Evolutionary conservation across 2,797 vertebrate species (phyloP), one percentile per base, ranked within the genome.

Genomic region (Varecia variegata): DNA sequence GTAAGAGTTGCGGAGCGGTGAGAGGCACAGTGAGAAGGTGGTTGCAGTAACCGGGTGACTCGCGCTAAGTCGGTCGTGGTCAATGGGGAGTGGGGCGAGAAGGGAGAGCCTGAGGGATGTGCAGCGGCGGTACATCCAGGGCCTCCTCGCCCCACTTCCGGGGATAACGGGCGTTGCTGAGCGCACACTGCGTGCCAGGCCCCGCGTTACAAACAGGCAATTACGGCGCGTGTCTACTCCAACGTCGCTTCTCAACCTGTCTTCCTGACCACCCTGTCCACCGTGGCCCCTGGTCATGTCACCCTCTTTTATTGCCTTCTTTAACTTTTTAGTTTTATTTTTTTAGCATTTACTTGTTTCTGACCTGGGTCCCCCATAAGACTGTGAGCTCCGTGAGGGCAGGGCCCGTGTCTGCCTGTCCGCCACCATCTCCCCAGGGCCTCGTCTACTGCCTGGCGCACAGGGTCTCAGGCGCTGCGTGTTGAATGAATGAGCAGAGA

Each of bases 91-190:
- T 15, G n/a, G 52, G 12, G 9, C 52, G 15, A n/a, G n/a, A 27
- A 40, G 70, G 4, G 20, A 43, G 83, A 30, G 2, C 9, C 0
- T 8, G 6, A 7, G 15, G 0, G 1, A 35, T 7, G 2, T 2
- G 5, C 30, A 23, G 3, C 5, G 21, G 70, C 58, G 18, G 15
- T 1, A 9, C 30, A 3, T 8, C 32, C 1, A 14, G 56, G 3
- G 17, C 10, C 3, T n/a, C 27, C n/a, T 20, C 52, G 8, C 56
- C 60, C 45, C 68, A 21, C 52, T 4, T 14, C 27, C n/a, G 11
- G 0, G 21, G 4, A 1, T 2, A 6, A 21, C 1, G 2, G 18
- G 74, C 43, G 18, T 25, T 27, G 30, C 0, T 32, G 62, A 71
- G 11, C 43, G 13, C 14, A 15, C 0, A 2, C 50, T 7, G 0